phyloP scores from a whole-genome alignment of 30 jellyfish, hydroid and myxozoan species.

The Aurelia coerulea region DNA sequence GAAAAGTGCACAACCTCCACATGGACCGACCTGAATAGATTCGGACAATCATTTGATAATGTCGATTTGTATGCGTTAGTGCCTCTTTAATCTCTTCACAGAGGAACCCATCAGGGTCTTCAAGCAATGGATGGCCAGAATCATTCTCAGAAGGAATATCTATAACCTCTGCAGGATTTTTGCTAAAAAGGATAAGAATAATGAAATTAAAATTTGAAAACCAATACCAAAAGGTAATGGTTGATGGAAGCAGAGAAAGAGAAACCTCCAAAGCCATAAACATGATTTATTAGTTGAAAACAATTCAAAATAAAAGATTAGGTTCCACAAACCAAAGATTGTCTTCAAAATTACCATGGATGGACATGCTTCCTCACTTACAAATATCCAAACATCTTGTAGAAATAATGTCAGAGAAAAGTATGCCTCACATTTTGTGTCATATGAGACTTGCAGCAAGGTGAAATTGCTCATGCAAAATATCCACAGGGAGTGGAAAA shows the following conservation, averaged over 20 bases:
- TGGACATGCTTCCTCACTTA: slow-evolving; percentile 14
- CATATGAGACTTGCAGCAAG: slow-evolving; percentile 26
- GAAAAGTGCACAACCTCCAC: too few relatives aligned
- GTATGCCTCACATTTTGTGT: slow-evolving; percentile 23
- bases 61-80: too few relatives aligned
- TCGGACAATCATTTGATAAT: too few relatives aligned
- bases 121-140: slow-evolving; percentile 29
- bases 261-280: slow-evolving; percentile 18
- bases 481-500: neutral
- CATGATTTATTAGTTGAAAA: slow-evolving; percentile 4
- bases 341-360: slow-evolving; percentile 17
- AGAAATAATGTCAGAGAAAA: slow-evolving; percentile 19
- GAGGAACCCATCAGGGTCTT: slow-evolving; percentile 31
- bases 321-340: neutral
- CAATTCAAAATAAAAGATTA: slow-evolving; percentile 13
- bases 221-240: slow-evolving; percentile 11
- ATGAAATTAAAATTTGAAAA: slow-evolving; percentile 10
- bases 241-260: slow-evolving; percentile 22
- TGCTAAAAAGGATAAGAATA: slow-evolving; percentile 8
- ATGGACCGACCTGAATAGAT: too few relatives aligned
- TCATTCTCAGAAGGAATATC: slow-evolving; percentile 24
- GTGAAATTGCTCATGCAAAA: slow-evolving; percentile 19
- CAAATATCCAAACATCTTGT: neutral
- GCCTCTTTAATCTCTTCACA: slow-evolving; percentile 17
- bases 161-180: slow-evolving; percentile 25